Evolutionary conservation across 2,888 invertebrate genomes (phyloP).

Genomic region (Sphinx pinastri): DNA sequence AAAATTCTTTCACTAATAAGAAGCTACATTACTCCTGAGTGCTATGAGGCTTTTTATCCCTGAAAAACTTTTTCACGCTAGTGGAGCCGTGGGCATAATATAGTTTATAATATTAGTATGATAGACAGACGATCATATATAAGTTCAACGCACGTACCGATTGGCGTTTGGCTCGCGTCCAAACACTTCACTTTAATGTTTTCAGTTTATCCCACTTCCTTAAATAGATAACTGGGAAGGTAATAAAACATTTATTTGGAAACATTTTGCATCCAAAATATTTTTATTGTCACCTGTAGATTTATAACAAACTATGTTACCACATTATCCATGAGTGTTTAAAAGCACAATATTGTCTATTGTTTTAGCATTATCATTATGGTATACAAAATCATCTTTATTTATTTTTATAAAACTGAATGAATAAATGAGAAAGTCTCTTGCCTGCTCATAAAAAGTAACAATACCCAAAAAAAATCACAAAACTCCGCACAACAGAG

Average conservation of each 20-base stretch:
- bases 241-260: slow-evolving; percentile 33
- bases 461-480: too few relatives aligned
- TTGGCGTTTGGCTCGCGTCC: slow-evolving; percentile 72
- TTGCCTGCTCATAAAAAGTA: too few relatives aligned
- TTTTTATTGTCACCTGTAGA: neutral
- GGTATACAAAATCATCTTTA: too few relatives aligned
- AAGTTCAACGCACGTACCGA: slow-evolving; percentile 74
- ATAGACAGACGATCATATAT: slow-evolving; percentile 45
- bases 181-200: slow-evolving; percentile 74
- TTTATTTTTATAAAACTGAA: too few relatives aligned
- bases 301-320: neutral
- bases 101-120: slow-evolving; percentile 33
- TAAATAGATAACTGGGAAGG: slow-evolving; percentile 66
- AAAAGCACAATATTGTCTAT: neutral
- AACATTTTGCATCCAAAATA: neutral
- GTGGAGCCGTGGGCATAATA: too few relatives aligned
- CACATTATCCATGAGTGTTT: neutral
- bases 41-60: too few relatives aligned
- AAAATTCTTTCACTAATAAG: too few relatives aligned
- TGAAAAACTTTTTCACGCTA: too few relatives aligned
- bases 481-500: too few relatives aligned
- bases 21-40: too few relatives aligned
- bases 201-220: slow-evolving; percentile 70
- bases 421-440: too few relatives aligned
- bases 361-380: neutral